These are phyloP conservation scores for Anomalospiza imberbis DNA, from an alignment of 2,797 vertebrate species.

Conservation along the genomic window DNA sequence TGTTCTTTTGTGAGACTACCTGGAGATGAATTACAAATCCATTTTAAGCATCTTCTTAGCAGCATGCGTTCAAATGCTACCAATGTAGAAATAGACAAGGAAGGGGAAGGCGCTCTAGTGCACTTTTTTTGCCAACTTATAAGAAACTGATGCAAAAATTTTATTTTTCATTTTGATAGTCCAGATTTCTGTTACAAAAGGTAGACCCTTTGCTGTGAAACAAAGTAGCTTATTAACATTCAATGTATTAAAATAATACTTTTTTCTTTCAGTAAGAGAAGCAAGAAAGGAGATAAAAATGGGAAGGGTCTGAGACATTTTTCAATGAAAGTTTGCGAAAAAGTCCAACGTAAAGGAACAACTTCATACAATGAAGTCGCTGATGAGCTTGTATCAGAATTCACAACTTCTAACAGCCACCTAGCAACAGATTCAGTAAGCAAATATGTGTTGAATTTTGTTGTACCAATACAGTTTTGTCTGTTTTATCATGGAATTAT, in stretches of 20 bases:
- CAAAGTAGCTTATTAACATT: not conserved
- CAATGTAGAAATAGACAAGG: not conserved
- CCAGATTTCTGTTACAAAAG: not conserved
- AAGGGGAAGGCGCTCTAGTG: not conserved
- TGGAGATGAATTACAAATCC: not conserved
- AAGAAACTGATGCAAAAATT: not conserved
- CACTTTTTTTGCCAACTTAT: not conserved
- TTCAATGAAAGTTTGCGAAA: conserved; percentile 91
- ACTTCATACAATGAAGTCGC: conserved; percentile 87
- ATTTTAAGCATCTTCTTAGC: not conserved
- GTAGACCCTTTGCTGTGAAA: not conserved
- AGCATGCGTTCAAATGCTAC: not conserved
- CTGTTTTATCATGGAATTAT: not conserved
- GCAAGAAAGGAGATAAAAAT: conserved; percentile 87
- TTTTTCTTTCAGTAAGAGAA: conserved; percentile 77
- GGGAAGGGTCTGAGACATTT: conserved; percentile 87
- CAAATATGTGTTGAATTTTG: not conserved
- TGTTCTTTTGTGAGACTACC: not conserved
- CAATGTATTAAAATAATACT: not conserved
- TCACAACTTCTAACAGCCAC: conserved; percentile 78
- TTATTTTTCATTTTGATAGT: not conserved
- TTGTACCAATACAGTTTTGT: not conserved
- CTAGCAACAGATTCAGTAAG: conserved; percentile 80
- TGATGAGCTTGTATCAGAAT: conserved; percentile 84
- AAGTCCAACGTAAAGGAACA: conserved; percentile 86